Percentiles rank a stretch among this genome's conserved stretches.
Evolutionary conservation across 2,797 vertebrate genomes (phyloP).

Genomic region (Knipowitschia caucasica): DNA sequence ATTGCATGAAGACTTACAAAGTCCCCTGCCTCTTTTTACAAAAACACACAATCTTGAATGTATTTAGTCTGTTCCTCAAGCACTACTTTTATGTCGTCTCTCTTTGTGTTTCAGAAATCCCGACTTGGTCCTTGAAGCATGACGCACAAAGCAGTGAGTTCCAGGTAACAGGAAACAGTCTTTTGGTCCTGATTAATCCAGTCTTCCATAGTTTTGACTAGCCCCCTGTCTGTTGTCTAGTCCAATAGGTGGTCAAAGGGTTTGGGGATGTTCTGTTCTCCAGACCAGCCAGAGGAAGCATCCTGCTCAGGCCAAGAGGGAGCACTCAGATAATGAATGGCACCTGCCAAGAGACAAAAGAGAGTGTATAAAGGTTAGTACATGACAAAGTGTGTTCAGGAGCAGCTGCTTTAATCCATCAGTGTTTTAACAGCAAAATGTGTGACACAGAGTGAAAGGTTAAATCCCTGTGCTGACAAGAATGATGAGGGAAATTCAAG

Average conservation of each 20-base stretch:
- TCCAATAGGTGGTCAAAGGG: constrained; percentile 30
- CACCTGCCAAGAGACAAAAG: constrained; percentile 85
- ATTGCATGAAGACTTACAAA: constrained; percentile 30
- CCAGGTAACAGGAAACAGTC: constrained; percentile 65
- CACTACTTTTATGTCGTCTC: constrained; percentile 23
- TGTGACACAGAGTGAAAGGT: constrained; percentile 13
- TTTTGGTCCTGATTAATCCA: constrained; percentile 70
- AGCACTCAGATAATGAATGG: constrained; percentile 99
- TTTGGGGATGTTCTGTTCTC: constrained; percentile 28
- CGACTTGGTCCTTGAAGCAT: constrained; percentile 49
- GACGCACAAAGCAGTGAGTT: constrained; percentile 43
- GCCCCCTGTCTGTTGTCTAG: constrained; percentile 15
- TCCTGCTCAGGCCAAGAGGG: constrained; percentile 80
- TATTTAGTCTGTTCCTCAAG: constrained; percentile 31
- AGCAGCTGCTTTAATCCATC: constrained; percentile 7
- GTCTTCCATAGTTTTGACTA: constrained; percentile 33
- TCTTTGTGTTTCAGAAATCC: constrained; percentile 33
- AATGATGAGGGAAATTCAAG: neutral
- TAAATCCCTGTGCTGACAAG: constrained; percentile 5
- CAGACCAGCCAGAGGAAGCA: constrained; percentile 61
- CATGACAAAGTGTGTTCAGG: constrained; percentile 7
- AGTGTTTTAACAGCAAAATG: constrained; percentile 2
- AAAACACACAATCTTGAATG: constrained; percentile 56
- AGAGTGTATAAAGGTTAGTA: constrained; percentile 53
- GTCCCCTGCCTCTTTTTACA: constrained; percentile 55